A percentile compares a stretch with the other conserved stretches of the same genome.
These are phyloP conservation scores for Drosophila hamatofila DNA, from an alignment of 2,888 invertebrate species.

Conservation along the genomic window DNA sequence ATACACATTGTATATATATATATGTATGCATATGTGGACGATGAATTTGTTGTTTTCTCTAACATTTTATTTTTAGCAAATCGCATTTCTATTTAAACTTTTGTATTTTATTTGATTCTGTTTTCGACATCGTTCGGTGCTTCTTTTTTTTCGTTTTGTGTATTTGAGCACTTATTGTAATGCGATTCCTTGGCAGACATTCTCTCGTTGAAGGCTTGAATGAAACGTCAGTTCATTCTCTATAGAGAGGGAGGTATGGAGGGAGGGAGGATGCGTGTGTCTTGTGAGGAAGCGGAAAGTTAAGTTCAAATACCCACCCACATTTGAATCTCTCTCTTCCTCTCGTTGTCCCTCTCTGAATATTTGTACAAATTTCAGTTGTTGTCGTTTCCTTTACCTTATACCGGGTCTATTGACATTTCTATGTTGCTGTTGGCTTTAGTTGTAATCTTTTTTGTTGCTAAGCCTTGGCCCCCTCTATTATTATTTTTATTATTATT, in stretches of 20 bases:
- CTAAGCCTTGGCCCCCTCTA: constrained; percentile 19
- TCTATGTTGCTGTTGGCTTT: constrained; percentile 64
- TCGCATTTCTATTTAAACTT: constrained; percentile 72
- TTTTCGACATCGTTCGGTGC: constrained; percentile 32
- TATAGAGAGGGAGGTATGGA: constrained; percentile 11
- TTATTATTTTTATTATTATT: constrained; percentile 25
- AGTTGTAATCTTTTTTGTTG: constrained; percentile 20
- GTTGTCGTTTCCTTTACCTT: constrained; percentile 52
- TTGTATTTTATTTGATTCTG: constrained; percentile 57
- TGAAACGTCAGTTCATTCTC: constrained; percentile 51
- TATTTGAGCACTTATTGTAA: constrained; percentile 35
- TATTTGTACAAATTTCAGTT: constrained; percentile 20
- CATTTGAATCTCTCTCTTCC: not conserved
- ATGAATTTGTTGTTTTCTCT: constrained; percentile 12
- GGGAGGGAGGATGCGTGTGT: constrained; percentile 27
- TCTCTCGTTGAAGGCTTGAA: constrained; percentile 37
- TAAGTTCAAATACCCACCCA: constrained; percentile 25
- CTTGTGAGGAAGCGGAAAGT: constrained; percentile 40
- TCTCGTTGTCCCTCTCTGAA: constrained; percentile 14
- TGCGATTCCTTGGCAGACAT: constrained; percentile 42
- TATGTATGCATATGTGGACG: not conserved
- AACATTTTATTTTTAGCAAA: constrained; percentile 67
- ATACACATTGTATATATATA: not conserved
- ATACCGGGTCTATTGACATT: constrained; percentile 66
- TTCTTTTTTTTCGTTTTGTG: constrained; percentile 5